Base-by-base conservation (phyloP, 1,140 invertebrate species). In the Aphaenogaster rudis region DNA sequence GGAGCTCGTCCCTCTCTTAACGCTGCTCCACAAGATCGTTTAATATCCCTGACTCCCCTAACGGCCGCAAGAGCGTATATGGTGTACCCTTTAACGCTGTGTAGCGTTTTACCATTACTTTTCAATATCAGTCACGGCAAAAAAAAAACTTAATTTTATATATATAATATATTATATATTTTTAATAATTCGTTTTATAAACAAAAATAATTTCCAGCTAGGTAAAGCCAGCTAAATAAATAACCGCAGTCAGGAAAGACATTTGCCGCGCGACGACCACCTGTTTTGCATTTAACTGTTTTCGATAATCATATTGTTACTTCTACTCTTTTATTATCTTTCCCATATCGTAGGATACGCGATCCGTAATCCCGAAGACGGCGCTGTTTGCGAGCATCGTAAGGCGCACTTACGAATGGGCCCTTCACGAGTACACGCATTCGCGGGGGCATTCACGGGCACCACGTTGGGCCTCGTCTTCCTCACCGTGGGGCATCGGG, bases 401-500 rank as follows among this genome's bases (percentile, higher is more conserved):
- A 28, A 45, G 48, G 15, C 78, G 64, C 48, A 69, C 66, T 57
- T 81, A 81, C 78, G 78, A 81, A 81, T 54, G 48, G 59, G 78
- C 28, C 39, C 50, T 48, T 84, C 78, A 48, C 9, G 52, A 76
- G 39, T 76, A 76, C 57, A 84, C 81, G 54, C 45, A 15, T 45
- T 54, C 66, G 80, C 72, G 67, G 50, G 45, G 67, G 57, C 79
- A 71, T 57, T 21, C 67, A 82, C 33, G 77, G 67, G 39, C 77
- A 64, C 17, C 63, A 80, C 88, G 69, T 81, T 78, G 67, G 48
- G 57, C 84, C 33, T 74, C 86, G 86, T 84, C 86, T 77, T 87
- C 86, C 64, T 88, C 92, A 67, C 93, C 72, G 84, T 93, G 92
- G 93, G 92, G 92, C 89, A 91, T 86, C 91, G 85, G 64, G 42